Conservation (phyloP, 1,140 invertebrate species). For the Glossosoma conforme region DNA sequence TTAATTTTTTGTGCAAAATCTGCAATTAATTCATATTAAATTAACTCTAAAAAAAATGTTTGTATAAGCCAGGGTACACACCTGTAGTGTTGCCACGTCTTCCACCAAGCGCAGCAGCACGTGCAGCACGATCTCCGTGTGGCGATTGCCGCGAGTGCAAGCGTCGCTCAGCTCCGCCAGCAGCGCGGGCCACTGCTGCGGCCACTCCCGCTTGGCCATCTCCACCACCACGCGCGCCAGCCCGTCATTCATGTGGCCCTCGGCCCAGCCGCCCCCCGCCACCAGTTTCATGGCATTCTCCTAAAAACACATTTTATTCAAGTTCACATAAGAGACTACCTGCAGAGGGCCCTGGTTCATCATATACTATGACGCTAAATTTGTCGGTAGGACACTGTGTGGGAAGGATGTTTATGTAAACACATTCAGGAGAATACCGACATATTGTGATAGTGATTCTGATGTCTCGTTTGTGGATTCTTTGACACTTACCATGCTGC, state of each 20-base stretch:
- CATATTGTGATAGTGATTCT: too few species aligned
- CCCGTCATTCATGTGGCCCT: conserved; percentile 78
- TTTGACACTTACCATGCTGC: too few species aligned
- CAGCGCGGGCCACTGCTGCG: conserved; percentile 88
- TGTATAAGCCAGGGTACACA: too few species aligned
- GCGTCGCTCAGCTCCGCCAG: conserved; percentile 74
- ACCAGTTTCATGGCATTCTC: conserved; percentile 80
- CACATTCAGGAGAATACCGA: too few species aligned
- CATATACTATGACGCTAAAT: too few species aligned
- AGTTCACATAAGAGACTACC: too few species aligned
- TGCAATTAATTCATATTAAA: too few species aligned
- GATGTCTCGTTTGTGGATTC: too few species aligned
- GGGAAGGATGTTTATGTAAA: too few species aligned
- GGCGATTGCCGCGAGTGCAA: conserved; percentile 71
- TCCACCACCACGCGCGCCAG: conserved; percentile 85
- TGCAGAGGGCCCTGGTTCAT: too few species aligned
- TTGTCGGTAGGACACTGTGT: too few species aligned
- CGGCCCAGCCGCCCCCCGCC: conserved; percentile 63
- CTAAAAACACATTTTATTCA: conserved; percentile 37
- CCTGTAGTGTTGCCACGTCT: conserved; percentile 80
- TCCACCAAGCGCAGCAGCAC: conserved; percentile 84
- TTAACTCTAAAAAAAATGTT: too few species aligned
- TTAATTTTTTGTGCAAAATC: conserved; percentile 6
- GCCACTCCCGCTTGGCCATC: conserved; percentile 94
- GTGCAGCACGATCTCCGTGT: conserved; percentile 82